Conservation (phyloP, 2,113 vertebrate species). For the Oxyruncus cristatus region DNA sequence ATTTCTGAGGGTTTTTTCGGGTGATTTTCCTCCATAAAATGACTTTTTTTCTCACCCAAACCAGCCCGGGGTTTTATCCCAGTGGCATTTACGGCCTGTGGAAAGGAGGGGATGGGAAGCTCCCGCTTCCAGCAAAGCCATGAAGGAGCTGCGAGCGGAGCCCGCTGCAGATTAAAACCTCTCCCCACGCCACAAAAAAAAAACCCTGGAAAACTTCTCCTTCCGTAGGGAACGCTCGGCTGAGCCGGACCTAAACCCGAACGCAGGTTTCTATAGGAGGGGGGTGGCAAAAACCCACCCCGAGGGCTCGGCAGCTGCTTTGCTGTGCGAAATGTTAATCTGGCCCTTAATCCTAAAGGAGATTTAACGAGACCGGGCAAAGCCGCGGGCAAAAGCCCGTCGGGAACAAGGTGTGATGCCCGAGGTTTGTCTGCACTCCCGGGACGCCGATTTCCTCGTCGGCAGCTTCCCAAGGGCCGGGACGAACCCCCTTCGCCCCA, state of each 20-base stretch:
- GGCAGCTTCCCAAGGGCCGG: not conserved
- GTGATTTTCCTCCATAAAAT: not conserved
- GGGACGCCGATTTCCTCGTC: fast-evolving
- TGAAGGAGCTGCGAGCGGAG: not conserved
- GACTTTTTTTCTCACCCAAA: fast-evolving
- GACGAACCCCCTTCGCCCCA: not conserved
- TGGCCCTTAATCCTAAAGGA: not conserved
- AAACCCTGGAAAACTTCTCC: not conserved
- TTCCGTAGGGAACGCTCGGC: fast-evolving
- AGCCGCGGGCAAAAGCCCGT: not conserved
- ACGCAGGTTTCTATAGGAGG: not conserved
- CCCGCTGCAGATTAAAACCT: too few relatives aligned
- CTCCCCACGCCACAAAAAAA: not conserved
- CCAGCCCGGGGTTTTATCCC: fast-evolving
- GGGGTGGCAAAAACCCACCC: not conserved
- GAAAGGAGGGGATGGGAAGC: fast-evolving
- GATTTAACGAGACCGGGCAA: not conserved
- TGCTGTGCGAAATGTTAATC: conserved; percentile 33
- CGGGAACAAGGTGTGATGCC: not conserved
- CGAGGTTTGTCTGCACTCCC: not conserved
- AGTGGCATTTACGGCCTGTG: fast-evolving
- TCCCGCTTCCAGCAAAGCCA: fast-evolving
- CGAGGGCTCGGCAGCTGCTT: not conserved
- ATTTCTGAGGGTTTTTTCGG: not conserved
- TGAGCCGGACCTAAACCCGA: not conserved